phyloP scores from a whole-genome alignment of 2,113 vertebrate genomes.

The Antigone vipio region DNA sequence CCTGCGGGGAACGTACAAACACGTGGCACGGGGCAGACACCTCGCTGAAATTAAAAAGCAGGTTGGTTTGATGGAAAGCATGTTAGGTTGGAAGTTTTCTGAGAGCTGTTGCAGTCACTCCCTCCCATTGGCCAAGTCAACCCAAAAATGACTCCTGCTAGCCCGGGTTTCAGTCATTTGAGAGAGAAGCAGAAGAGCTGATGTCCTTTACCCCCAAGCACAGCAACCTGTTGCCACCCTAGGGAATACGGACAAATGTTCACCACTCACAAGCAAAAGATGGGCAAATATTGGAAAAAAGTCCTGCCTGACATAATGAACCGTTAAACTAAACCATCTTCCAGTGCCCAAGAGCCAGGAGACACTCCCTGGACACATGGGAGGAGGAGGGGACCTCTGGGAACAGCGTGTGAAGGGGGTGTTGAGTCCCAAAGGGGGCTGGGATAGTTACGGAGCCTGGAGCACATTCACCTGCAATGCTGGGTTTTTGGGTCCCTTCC shows the following conservation, averaged over 20 bases:
- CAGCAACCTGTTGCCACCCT: background rate
- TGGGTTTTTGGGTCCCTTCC: background rate
- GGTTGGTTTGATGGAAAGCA: background rate
- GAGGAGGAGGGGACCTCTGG: background rate
- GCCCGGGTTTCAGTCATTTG: background rate
- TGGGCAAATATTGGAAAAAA: background rate
- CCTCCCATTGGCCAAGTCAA: background rate
- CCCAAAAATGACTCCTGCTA: background rate
- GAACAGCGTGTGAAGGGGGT: background rate
- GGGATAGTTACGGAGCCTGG: background rate
- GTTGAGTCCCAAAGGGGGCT: background rate
- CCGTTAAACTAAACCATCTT: background rate
- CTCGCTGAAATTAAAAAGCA: background rate
- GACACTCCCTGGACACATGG: background rate
- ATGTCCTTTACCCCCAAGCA: background rate
- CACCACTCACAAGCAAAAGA: background rate
- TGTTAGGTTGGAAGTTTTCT: background rate
- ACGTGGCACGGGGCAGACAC: rapidly evolving
- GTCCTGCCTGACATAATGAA: background rate
- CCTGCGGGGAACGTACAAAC: background rate
- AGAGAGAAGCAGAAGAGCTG: background rate
- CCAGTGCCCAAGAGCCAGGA: background rate
- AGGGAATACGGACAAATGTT: background rate
- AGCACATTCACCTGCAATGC: background rate
- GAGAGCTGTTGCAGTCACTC: background rate